Conservation (phyloP, 1,140 invertebrate species). For the Apis cerana region DNA sequence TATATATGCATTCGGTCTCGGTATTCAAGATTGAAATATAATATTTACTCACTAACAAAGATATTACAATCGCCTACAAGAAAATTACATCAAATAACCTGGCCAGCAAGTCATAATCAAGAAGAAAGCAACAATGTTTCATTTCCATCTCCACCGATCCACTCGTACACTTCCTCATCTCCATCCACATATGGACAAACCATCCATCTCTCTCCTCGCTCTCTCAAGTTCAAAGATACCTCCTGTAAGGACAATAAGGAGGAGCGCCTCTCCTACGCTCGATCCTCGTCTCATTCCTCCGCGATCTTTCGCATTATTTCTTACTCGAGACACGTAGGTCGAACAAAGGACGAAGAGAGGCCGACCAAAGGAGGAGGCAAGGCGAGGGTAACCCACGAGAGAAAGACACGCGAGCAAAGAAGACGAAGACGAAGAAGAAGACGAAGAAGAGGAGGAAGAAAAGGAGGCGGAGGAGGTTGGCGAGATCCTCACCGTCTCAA, state of each 20-base stretch:
- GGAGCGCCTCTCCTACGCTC: constrained; percentile 12
- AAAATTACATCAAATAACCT: not conserved
- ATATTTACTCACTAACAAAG: not conserved
- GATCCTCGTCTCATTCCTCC: constrained; percentile 17
- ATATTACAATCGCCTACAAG: not conserved
- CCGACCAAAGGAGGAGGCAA: too few relatives aligned
- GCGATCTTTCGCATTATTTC: constrained; percentile 61
- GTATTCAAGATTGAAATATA: too few relatives aligned
- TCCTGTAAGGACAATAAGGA: constrained; percentile 29
- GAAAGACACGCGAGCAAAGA: constrained; percentile 6
- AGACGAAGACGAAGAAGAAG: not conserved
- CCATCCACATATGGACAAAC: not conserved
- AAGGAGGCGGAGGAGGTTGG: constrained; percentile 12
- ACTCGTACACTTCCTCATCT: not conserved
- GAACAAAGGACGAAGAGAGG: constrained; percentile 40
- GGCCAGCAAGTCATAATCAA: not conserved
- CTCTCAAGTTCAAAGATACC: constrained; percentile 28
- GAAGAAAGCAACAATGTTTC: not conserved
- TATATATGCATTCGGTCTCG: too few relatives aligned
- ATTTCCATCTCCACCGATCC: not conserved
- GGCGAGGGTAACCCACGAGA: not conserved
- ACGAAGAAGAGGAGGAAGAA: not conserved
- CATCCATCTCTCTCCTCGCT: not conserved
- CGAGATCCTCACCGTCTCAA: constrained; percentile 48
- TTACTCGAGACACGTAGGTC: constrained; percentile 52